Conservation (phyloP, 1,140 invertebrate species). For the Adoxophyes honmai region DNA sequence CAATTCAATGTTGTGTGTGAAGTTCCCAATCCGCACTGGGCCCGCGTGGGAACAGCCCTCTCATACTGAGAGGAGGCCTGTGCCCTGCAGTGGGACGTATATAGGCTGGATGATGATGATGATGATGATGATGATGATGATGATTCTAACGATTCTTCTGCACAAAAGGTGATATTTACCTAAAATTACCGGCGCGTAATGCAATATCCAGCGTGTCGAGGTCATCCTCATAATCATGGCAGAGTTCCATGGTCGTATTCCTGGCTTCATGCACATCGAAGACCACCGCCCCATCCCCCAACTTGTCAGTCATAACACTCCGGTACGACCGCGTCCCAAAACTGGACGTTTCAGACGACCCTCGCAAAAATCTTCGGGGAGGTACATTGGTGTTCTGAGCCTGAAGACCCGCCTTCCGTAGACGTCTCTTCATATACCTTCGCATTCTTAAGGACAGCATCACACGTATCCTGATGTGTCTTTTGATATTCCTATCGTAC, state of each 20-base stretch:
- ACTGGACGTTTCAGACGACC: constrained; percentile 44
- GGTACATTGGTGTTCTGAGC: constrained; percentile 35
- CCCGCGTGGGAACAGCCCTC: too few species aligned
- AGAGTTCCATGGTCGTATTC: constrained; percentile 67
- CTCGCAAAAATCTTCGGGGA: constrained; percentile 41
- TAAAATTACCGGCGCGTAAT: constrained; percentile 71
- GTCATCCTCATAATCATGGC: constrained; percentile 66
- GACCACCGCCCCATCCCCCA: constrained; percentile 55
- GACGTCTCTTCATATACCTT: constrained; percentile 62
- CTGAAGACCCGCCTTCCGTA: constrained; percentile 35
- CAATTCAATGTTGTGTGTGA: too few species aligned
- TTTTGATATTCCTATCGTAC: constrained; percentile 72
- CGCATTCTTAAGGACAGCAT: constrained; percentile 72
- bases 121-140: too few species aligned
- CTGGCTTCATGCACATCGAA: constrained; percentile 72
- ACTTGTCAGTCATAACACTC: constrained; percentile 63
- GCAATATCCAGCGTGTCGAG: constrained; percentile 66
- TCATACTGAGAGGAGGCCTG: too few species aligned
- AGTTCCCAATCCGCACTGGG: too few species aligned
- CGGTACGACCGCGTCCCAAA: constrained; percentile 63
- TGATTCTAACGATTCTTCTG: not conserved
- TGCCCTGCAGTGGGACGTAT: too few species aligned
- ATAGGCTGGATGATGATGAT: too few species aligned
- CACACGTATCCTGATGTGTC: constrained; percentile 69
- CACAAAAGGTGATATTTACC: constrained; percentile 39